Conservation (phyloP, 1,140 invertebrate species). For the Drosophila oshimai region DNA sequence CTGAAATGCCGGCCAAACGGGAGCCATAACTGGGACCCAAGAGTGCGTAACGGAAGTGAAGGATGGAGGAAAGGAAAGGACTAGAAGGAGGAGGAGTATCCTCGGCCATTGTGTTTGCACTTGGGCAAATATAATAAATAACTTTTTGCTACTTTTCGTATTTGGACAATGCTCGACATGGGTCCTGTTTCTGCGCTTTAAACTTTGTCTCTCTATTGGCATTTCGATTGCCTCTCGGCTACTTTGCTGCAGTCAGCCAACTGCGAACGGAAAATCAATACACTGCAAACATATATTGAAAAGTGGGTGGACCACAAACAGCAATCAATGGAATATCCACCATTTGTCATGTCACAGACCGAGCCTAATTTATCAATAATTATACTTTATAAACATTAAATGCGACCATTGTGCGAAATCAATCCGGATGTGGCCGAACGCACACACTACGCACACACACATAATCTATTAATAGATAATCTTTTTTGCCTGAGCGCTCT, state of each 20-base stretch:
- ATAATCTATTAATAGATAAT: slow-evolving; percentile 77
- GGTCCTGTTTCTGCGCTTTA: slow-evolving; percentile 43
- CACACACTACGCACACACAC: slow-evolving; percentile 28
- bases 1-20: slow-evolving; percentile 57
- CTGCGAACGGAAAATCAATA: slow-evolving; percentile 48
- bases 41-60: slow-evolving; percentile 59
- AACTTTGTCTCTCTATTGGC: slow-evolving; percentile 69
- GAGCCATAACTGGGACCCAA: slow-evolving; percentile 32
- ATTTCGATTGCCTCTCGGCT: slow-evolving; percentile 56
- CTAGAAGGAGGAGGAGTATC: background rate
- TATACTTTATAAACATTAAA: slow-evolving; percentile 77
- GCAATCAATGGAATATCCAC: slow-evolving; percentile 59
- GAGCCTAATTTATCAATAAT: slow-evolving; percentile 62
- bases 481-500: slow-evolving; percentile 57
- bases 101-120: slow-evolving; percentile 45
- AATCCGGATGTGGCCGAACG: slow-evolving; percentile 28
- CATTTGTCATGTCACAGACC: slow-evolving; percentile 63
- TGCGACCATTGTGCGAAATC: slow-evolving; percentile 59
- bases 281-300: background rate
- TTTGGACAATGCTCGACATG: slow-evolving; percentile 60
- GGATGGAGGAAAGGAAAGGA: background rate
- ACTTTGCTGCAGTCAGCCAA: slow-evolving; percentile 18
- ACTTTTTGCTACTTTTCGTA: slow-evolving; percentile 73
- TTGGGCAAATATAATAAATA: slow-evolving; percentile 77
- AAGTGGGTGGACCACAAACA: slow-evolving; percentile 41